Percentiles rank a stretch among this genome's conserved stretches.
phyloP scores from a whole-genome alignment of 2,113 vertebrate genomes.

The Myotis davidii region DNA sequence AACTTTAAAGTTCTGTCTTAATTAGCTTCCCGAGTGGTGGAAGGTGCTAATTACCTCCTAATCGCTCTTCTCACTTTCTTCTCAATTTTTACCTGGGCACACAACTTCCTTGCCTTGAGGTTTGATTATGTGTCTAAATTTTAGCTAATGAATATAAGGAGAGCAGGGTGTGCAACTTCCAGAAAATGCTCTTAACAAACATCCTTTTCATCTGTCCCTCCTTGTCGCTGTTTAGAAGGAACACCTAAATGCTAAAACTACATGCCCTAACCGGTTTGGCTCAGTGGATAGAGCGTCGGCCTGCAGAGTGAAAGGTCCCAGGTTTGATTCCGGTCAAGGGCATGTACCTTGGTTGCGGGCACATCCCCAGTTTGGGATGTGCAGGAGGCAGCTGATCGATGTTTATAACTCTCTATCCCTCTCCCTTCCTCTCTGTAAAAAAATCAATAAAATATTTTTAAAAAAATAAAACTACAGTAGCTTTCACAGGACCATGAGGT shows the following conservation, averaged over 20 bases:
- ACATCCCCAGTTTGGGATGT: no score
- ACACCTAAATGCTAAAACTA: background rate
- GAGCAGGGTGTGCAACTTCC: background rate
- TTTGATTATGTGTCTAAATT: background rate
- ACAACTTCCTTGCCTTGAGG: background rate
- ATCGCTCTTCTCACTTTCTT: background rate
- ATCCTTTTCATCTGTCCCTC: background rate
- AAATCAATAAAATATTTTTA: no score
- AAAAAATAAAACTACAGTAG: background rate
- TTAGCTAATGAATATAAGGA: constrained; percentile 7
- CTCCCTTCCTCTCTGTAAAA: no score
- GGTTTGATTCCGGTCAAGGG: no score
- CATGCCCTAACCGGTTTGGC: no score
- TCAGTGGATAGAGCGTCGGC: no score
- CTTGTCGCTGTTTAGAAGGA: background rate
- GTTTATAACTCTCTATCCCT: no score
- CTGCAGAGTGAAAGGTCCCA: no score
- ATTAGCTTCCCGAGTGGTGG: background rate
- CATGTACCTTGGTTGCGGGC: no score
- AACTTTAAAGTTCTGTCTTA: background rate
- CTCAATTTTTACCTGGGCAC: background rate
- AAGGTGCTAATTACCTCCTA: background rate
- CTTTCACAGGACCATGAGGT: no score
- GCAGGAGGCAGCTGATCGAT: no score
- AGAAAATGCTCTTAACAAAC: background rate